Percentiles rank a stretch among this genome's conserved stretches.
Evolutionary conservation across 2,888 invertebrate species (phyloP).

Genomic region (Sabatieria punctata): DNA sequence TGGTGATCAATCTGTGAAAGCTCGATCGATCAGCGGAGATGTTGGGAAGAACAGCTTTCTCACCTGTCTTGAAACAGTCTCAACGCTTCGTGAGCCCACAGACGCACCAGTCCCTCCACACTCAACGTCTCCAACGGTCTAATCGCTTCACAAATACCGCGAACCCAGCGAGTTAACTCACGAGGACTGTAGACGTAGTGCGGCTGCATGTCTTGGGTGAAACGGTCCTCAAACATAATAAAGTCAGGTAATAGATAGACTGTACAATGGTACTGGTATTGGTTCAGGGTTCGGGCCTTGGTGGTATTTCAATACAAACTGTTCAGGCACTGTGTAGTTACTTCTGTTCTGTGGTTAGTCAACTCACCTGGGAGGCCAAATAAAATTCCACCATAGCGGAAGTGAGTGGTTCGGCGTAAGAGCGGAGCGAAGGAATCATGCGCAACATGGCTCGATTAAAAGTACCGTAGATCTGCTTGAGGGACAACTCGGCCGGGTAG

Average conservation of each 20-base stretch:
- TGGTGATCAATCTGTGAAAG: conserved; percentile 60
- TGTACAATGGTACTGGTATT: neutral
- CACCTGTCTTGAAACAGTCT: conserved; percentile 70
- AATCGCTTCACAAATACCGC: conserved; percentile 96
- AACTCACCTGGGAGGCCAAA: conserved; percentile 62
- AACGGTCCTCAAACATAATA: conserved; percentile 49
- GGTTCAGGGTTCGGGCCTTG: no score
- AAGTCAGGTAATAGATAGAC: neutral
- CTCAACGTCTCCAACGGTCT: conserved; percentile 72
- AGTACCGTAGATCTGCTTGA: conserved; percentile 91
- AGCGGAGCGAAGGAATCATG: conserved; percentile 70
- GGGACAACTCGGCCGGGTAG: conserved; percentile 91
- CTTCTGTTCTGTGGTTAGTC: no score
- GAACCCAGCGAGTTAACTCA: conserved; percentile 98
- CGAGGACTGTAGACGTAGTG: conserved; percentile 96
- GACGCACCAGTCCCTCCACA: conserved; percentile 83
- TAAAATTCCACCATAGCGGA: conserved; percentile 99
- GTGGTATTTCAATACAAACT: no score
- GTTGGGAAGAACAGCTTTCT: conserved; percentile 4
- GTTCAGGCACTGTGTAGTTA: no score
- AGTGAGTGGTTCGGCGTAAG: conserved; percentile 87
- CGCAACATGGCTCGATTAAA: conserved; percentile 95
- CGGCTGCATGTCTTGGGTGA: conserved; percentile 99
- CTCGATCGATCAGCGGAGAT: neutral
- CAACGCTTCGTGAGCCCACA: conserved; percentile 98